Conservation (phyloP, 2,797 vertebrate species). For the Mus spretus region DNA sequence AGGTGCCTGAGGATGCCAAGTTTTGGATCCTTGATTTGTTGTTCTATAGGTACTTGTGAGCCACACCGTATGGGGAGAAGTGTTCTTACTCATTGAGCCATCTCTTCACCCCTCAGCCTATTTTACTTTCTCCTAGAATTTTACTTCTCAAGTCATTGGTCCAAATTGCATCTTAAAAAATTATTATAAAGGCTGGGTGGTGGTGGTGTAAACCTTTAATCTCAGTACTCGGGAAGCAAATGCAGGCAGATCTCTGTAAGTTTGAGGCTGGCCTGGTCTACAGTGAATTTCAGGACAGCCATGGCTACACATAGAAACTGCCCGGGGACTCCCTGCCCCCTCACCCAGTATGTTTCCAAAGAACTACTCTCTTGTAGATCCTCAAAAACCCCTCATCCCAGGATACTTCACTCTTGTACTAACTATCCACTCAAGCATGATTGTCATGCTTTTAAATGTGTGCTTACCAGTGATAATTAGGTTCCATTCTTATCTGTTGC, state of each 20-base stretch:
- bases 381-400: not conserved
- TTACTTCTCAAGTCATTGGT: conserved; percentile 9
- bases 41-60: not conserved
- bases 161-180: conserved; percentile 9
- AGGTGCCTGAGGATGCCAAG: not conserved
- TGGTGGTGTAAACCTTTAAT: no score
- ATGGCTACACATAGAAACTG: no score
- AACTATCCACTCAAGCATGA: not conserved
- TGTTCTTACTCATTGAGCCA: not conserved
- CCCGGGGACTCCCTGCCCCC: no score
- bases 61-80: no score
- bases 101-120: not conserved
- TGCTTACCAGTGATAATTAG: not conserved
- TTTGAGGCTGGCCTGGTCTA: no score
- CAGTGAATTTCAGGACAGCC: no score
- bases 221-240: no score
- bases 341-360: not conserved
- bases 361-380: not conserved
- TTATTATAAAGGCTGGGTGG: not conserved
- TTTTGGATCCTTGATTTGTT: not conserved
- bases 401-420: not conserved
- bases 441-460: not conserved
- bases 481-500: not conserved
- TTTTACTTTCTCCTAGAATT: conserved; percentile 58
- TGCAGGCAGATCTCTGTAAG: no score